Conservation (phyloP, 2,113 vertebrate genomes). For the Bufo bufo region DNA sequence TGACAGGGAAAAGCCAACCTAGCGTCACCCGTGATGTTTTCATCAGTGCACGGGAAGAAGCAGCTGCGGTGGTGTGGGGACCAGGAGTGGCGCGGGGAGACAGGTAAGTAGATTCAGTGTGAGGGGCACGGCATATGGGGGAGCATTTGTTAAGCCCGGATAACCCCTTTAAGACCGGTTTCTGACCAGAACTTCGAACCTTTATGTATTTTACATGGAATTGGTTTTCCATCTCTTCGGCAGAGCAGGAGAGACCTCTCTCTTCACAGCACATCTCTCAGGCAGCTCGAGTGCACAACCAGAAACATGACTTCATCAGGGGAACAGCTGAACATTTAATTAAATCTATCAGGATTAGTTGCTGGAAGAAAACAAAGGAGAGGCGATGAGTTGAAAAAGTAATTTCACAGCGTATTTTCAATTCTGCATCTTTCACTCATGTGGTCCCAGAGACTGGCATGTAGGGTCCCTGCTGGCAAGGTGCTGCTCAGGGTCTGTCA, state of each 20-base stretch:
- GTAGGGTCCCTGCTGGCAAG: constrained; percentile 7
- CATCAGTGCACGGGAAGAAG: no score
- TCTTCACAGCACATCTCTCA: neutral
- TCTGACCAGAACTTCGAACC: no score
- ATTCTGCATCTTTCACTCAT: constrained; percentile 30
- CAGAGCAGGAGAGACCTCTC: neutral
- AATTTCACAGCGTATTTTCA: constrained; percentile 30
- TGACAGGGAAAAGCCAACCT: no score
- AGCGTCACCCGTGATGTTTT: no score
- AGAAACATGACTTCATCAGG: constrained; percentile 19
- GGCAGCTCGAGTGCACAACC: neutral
- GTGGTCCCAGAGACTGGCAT: constrained; percentile 11
- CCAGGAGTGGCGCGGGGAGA: no score
- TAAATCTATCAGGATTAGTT: constrained; percentile 46
- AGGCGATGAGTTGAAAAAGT: constrained; percentile 39
- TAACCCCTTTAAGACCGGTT: no score
- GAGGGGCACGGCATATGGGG: no score
- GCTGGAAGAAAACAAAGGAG: constrained; percentile 28
- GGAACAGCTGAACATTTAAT: constrained; percentile 39
- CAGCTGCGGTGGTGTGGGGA: no score
- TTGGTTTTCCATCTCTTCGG: neutral
- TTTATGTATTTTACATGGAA: neutral
- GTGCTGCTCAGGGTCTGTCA: constrained; percentile 17
- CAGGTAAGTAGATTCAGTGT: no score
- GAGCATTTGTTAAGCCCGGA: no score